A percentile compares a stretch with the other conserved stretches of the same genome.
Evolutionary conservation across 1,140 invertebrate species (phyloP).

Genomic region (Trachelipus rathkii): DNA sequence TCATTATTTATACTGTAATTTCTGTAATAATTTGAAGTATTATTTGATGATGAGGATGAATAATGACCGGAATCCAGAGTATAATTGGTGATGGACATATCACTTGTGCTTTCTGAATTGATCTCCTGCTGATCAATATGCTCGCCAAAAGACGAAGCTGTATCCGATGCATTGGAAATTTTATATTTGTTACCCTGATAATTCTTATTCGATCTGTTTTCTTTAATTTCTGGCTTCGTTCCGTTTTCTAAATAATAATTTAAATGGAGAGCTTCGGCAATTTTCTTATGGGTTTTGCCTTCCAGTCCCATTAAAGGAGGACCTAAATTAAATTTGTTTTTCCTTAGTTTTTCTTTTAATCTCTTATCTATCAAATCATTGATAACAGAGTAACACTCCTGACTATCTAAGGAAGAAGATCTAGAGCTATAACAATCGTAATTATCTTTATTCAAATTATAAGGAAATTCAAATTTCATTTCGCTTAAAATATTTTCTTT

Average conservation of each 20-base stretch:
- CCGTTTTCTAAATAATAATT: background rate
- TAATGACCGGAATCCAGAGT: background rate
- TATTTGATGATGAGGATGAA: background rate
- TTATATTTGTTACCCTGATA: background rate
- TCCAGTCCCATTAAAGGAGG: slow-evolving; percentile 2
- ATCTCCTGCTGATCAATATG: background rate
- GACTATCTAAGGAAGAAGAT: background rate
- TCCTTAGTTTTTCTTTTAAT: background rate
- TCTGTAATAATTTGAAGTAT: background rate
- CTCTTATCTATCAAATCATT: background rate
- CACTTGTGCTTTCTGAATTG: background rate
- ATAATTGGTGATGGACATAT: background rate
- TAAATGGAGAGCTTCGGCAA: background rate
- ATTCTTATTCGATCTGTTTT: background rate
- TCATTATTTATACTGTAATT: too few species aligned
- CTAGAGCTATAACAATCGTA: background rate
- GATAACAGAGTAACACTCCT: background rate
- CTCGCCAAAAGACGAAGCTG: background rate
- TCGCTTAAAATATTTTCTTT: background rate
- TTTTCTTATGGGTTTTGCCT: background rate
- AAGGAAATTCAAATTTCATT: background rate
- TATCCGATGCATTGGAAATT: background rate
- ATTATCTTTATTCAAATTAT: background rate
- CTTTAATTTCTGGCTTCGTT: background rate
- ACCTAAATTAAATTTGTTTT: background rate